Base-by-base conservation (phyloP, 2,888 invertebrate species). In the Coecobrya sp. region DNA sequence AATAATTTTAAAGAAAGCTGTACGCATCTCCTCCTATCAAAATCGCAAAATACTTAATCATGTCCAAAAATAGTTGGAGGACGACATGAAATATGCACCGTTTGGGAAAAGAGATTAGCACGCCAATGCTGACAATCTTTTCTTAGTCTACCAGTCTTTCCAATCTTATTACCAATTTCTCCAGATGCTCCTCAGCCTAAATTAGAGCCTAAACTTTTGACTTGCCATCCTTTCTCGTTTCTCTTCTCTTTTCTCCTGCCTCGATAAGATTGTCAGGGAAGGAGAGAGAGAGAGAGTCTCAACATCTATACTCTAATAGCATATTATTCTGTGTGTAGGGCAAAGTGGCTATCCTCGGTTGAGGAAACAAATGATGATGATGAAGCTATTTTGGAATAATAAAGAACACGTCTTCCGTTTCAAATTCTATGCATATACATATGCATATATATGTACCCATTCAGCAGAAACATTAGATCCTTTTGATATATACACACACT, bases 61-160 rank as follows among this genome's bases (percentile, higher is more conserved):
- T 88, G 79, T 88, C 88, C 79, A 81, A 49, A 81, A n/a, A 30
- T 16, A 62, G 19, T 25, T n/a, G n/a, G 25, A 45, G 49, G 79
- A 19, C 16, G 88, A 88, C 88, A 88, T 92, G 92, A 92, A 85
- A 89, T 92, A 92, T 92, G 79, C 89, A 89, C 85, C 68, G 25
- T 92, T 92, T 89, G 85, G 76, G 84, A 84, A 42, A 76, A 92
- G 79, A 89, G 92, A 92, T 92, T 92, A 92, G 85, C 89, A 92
- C 88, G 65, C 85, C 85, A 27, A 45, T 25, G 86, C 79, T 79
- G 92, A 88, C 89, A 73, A 42, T 73, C 68, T 85, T 68, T 88
- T 68, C 45, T 91, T 36, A 79, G 86, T 68, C 36, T 25, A 49
- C n/a, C 81, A 62, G 87, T 84, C 87, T 88, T 88, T 68, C 10